These are phyloP conservation scores for Pteronura brasiliensis DNA, from an alignment of 2,113 vertebrate genomes.

Conservation along the genomic window DNA sequence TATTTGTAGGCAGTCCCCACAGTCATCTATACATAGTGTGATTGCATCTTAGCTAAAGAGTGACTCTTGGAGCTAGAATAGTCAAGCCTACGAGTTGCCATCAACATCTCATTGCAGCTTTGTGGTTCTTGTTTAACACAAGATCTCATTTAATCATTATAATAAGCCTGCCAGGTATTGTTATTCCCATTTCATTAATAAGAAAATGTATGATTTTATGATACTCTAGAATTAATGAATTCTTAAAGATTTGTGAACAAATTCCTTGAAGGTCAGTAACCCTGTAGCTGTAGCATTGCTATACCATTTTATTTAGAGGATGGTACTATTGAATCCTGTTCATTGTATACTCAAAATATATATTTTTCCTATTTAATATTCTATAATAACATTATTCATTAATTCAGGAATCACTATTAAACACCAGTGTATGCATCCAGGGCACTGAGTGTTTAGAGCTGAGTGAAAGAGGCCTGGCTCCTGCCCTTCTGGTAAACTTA, in stretches of 20 bases:
- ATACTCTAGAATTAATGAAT: neutral
- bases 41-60: neutral
- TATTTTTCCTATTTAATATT: too few relatives aligned
- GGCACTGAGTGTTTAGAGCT: neutral
- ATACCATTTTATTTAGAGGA: neutral
- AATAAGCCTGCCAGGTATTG: neutral
- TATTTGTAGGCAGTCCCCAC: neutral
- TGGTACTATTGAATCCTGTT: neutral
- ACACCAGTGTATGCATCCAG: neutral
- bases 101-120: neutral
- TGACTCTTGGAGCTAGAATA: neutral
- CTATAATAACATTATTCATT: neutral
- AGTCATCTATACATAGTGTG: neutral
- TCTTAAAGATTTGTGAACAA: neutral
- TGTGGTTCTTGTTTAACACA: neutral
- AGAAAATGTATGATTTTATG: neutral
- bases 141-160: neutral
- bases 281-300: neutral
- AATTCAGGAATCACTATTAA: neutral
- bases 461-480: neutral
- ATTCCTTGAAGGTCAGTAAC: neutral
- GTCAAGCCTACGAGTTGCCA: neutral
- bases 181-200: neutral
- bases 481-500: neutral
- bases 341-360: neutral